phyloP scores from a whole-genome alignment of 2,888 invertebrate genomes.

The Mermis nigrescens region DNA sequence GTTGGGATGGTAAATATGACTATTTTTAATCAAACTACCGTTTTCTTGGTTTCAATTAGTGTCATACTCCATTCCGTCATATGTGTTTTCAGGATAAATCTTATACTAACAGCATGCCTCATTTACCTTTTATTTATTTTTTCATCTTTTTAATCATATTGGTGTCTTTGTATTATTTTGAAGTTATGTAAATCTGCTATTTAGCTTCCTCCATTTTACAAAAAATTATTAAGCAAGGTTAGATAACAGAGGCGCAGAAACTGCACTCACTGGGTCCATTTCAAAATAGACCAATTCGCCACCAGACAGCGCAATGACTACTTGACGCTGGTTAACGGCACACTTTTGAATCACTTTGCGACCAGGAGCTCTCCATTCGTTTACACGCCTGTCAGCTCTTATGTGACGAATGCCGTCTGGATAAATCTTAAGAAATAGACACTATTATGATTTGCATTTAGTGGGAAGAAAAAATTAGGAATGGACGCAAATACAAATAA shows the following conservation, averaged over 20 bases:
- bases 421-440: constrained; percentile 50
- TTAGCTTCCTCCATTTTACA: too few relatives aligned
- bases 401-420: constrained; percentile 97
- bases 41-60: too few relatives aligned
- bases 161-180: too few relatives aligned
- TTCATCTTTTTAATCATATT: too few relatives aligned
- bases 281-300: constrained; percentile 97
- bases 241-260: not conserved
- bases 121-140: too few relatives aligned
- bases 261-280: constrained; percentile 80
- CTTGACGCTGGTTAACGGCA: constrained; percentile 92
- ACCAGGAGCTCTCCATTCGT: constrained; percentile 96
- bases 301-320: constrained; percentile 87
- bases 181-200: too few relatives aligned
- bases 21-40: too few relatives aligned
- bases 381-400: constrained; percentile 86
- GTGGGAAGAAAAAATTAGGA: not conserved
- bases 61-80: too few relatives aligned
- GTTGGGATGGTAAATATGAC: too few relatives aligned
- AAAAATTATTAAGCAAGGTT: not conserved
- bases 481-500: too few relatives aligned
- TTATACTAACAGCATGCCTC: too few relatives aligned
- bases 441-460: not conserved
- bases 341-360: constrained; percentile 91
- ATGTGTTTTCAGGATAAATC: too few relatives aligned